Evolutionary conservation across 2,888 invertebrate species (phyloP).

Genomic region (Scrobipalpa atriplicella): DNA sequence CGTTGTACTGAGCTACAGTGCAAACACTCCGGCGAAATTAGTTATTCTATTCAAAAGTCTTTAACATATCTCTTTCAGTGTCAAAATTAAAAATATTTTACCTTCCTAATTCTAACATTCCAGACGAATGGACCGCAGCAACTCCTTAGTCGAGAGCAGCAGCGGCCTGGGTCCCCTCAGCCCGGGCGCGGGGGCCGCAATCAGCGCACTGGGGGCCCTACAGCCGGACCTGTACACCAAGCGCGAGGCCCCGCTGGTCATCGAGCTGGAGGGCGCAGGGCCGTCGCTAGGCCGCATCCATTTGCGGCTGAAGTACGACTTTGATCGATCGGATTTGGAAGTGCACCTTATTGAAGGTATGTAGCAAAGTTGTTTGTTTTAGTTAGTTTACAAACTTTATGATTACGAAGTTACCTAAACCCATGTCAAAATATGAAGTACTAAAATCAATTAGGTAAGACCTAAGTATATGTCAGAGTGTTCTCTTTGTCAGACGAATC

Average conservation of each 20-base stretch:
- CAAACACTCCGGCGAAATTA: too few relatives aligned
- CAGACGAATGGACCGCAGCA: slow-evolving; percentile 80
- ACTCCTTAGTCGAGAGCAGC: slow-evolving; percentile 77
- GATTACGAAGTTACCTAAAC: too few relatives aligned
- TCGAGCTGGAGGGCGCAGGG: slow-evolving; percentile 84
- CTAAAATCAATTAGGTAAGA: too few relatives aligned
- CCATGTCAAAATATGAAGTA: too few relatives aligned
- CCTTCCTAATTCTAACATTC: slow-evolving; percentile 9
- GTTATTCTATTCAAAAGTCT: too few relatives aligned
- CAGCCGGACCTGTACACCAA: slow-evolving; percentile 94
- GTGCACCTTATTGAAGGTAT: slow-evolving; percentile 96
- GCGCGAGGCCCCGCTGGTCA: slow-evolving; percentile 89
- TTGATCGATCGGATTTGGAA: slow-evolving; percentile 93
- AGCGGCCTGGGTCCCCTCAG: slow-evolving; percentile 71
- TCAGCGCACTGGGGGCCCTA: slow-evolving; percentile 87
- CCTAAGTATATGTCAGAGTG: too few relatives aligned
- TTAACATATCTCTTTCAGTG: too few relatives aligned
- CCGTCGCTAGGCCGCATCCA: slow-evolving; percentile 92
- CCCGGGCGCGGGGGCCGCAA: slow-evolving; percentile 67
- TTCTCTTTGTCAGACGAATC: too few relatives aligned
- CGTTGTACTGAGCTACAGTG: too few relatives aligned
- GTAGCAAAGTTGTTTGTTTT: not conserved
- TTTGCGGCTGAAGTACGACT: slow-evolving; percentile 93
- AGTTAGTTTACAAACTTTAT: too few relatives aligned
- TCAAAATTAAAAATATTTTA: too few relatives aligned